Percentiles rank a stretch among this genome's conserved stretches.
Evolutionary conservation across 2,888 invertebrate genomes (phyloP).

Genomic region (Leucoptera coffeella): DNA sequence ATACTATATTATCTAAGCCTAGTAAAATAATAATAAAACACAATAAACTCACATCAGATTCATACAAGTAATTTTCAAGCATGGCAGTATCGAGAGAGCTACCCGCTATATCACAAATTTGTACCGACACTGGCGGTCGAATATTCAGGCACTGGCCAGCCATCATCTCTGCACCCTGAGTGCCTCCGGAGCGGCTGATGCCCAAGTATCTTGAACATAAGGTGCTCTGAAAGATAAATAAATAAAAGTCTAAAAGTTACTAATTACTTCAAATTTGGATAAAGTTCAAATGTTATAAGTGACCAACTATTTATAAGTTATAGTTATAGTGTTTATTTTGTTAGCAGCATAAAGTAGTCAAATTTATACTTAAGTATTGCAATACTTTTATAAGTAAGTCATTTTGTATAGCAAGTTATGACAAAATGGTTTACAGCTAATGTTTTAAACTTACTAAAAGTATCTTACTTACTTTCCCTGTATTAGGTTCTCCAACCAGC

Average conservation of each 20-base stretch:
- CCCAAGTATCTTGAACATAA: conserved; percentile 37
- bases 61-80: conserved; percentile 69
- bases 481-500: conserved; percentile 71
- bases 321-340: too few relatives aligned
- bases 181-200: conserved; percentile 12
- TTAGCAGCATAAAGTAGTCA: too few relatives aligned
- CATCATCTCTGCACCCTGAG: conserved; percentile 39
- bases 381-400: too few relatives aligned
- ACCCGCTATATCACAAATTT: conserved; percentile 83
- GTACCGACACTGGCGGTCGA: conserved; percentile 54
- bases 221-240: conserved; percentile 24
- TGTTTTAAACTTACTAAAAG: too few relatives aligned
- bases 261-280: too few relatives aligned
- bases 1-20: too few relatives aligned
- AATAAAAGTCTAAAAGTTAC: too few relatives aligned
- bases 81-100: conserved; percentile 68
- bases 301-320: too few relatives aligned
- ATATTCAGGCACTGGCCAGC: conserved; percentile 35
- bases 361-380: too few relatives aligned
- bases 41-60: conserved; percentile 55
- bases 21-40: conserved; percentile 13
- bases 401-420: too few relatives aligned
- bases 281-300: too few relatives aligned
- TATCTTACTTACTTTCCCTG: conserved; percentile 73
- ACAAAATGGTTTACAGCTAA: too few relatives aligned